These are phyloP conservation scores for Thaumatotibia leucotreta DNA, from an alignment of 1,140 invertebrate species.

Conservation along the genomic window DNA sequence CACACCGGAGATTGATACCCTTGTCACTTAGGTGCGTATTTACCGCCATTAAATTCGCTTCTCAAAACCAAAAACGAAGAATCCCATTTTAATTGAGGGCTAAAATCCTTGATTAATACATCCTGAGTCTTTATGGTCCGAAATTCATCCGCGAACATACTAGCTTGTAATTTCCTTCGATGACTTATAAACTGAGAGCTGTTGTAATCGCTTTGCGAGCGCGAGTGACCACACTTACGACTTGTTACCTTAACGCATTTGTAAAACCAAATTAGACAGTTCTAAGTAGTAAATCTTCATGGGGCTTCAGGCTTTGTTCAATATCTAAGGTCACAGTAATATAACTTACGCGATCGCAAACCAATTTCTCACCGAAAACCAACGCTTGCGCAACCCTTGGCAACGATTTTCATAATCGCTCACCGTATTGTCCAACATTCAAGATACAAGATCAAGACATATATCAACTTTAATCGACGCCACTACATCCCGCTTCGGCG, in stretches of 20 bases:
- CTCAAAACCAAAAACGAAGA: neutral
- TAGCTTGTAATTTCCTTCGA: neutral
- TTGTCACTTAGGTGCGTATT: neutral
- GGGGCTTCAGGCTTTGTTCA: too few relatives aligned
- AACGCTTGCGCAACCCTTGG: neutral
- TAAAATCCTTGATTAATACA: neutral
- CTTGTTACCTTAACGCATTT: too few relatives aligned
- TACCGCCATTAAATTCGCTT: neutral
- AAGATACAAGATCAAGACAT: constrained; percentile 12
- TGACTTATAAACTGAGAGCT: neutral
- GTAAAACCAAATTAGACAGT: too few relatives aligned
- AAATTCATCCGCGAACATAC: neutral
- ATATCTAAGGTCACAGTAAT: too few relatives aligned
- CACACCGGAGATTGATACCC: neutral
- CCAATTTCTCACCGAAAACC: too few relatives aligned
- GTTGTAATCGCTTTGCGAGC: neutral
- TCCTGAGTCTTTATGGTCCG: neutral
- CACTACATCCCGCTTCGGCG: neutral
- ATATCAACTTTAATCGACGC: constrained; percentile 1
- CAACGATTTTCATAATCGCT: neutral
- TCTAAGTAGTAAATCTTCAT: too few relatives aligned
- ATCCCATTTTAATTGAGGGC: neutral
- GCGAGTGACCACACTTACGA: too few relatives aligned
- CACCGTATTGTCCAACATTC: neutral
- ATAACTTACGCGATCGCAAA: too few relatives aligned